Conservation (phyloP, 2,888 invertebrate species). For the Prionchulus punctatus region DNA sequence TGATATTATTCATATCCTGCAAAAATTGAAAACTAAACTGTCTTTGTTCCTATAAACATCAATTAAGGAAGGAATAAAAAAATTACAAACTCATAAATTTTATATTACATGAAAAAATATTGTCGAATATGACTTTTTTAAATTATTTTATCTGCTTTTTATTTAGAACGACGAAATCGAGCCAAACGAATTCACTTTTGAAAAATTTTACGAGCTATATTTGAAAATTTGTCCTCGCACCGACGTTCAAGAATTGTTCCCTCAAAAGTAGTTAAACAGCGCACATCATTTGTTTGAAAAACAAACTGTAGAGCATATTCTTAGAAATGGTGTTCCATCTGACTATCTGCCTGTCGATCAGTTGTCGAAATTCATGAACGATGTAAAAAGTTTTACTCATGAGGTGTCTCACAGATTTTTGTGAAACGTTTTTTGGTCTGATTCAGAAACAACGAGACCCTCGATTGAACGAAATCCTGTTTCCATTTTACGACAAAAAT, state of each 20-base stretch:
- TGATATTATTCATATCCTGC: too few relatives aligned
- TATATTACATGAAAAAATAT: too few relatives aligned
- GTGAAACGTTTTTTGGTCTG: neutral
- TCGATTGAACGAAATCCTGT: conserved; percentile 90
- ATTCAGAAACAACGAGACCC: conserved; percentile 65
- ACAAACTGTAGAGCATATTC: neutral
- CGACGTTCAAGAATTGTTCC: conserved; percentile 92
- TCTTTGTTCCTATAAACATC: too few relatives aligned
- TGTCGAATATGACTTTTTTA: neutral
- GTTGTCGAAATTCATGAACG: conserved; percentile 79
- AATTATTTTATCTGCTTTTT: conserved; percentile 14
- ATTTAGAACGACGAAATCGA: conserved; percentile 86
- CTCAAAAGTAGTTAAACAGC: conserved; percentile 86
- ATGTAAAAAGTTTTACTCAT: conserved; percentile 36
- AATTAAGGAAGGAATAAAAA: too few relatives aligned
- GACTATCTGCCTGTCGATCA: conserved; percentile 70
- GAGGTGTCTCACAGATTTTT: too few relatives aligned
- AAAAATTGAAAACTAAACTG: too few relatives aligned
- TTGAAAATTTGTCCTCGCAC: conserved; percentile 97
- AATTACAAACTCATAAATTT: too few relatives aligned
- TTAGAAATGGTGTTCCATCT: conserved; percentile 72
- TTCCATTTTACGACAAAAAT: conserved; percentile 86
- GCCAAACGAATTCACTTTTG: conserved; percentile 82
- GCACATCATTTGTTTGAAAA: conserved; percentile 44
- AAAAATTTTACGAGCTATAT: conserved; percentile 92